Conservation (phyloP, 2,888 invertebrate genomes). For the Parnassius orleans region DNA sequence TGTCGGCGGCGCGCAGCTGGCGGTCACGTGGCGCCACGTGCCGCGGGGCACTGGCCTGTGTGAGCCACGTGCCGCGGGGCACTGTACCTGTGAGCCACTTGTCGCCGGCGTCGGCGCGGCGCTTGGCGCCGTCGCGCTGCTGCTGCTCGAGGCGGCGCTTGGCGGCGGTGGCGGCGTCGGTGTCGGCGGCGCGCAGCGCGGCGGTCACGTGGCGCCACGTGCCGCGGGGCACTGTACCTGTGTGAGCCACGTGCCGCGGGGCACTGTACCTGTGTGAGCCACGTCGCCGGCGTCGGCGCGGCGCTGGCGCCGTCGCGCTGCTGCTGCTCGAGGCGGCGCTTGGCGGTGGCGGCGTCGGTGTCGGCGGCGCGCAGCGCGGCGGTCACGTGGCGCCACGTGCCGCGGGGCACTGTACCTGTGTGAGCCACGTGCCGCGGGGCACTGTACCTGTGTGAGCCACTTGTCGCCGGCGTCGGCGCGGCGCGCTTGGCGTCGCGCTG, state of each 20-base stretch:
- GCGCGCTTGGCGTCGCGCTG: slow-evolving; percentile 69
- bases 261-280: slow-evolving; percentile 73
- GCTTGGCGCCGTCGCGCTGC: slow-evolving; percentile 94
- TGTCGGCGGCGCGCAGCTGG: slow-evolving; percentile 88
- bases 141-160: slow-evolving; percentile 96
- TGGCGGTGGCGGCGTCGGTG: slow-evolving; percentile 77
- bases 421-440: slow-evolving; percentile 82
- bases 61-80: no score
- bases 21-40: slow-evolving; percentile 96
- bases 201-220: slow-evolving; percentile 96
- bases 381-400: no score
- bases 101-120: slow-evolving; percentile 84
- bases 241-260: no score
- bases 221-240: slow-evolving; percentile 85
- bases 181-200: slow-evolving; percentile 88
- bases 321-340: slow-evolving; percentile 94
- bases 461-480: slow-evolving; percentile 90
- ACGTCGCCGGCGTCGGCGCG: slow-evolving; percentile 87
- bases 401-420: slow-evolving; percentile 85
- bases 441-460: slow-evolving; percentile 91
- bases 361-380: no score
- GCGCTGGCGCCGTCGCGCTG: slow-evolving; percentile 94
- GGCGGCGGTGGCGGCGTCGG: slow-evolving; percentile 82
- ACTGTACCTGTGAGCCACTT: slow-evolving; percentile 47
- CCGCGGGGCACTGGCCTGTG: slow-evolving; percentile 85